Evolutionary conservation across 2,888 invertebrate species (phyloP).

Genomic region (Lepidocyrtoides sp.): DNA sequence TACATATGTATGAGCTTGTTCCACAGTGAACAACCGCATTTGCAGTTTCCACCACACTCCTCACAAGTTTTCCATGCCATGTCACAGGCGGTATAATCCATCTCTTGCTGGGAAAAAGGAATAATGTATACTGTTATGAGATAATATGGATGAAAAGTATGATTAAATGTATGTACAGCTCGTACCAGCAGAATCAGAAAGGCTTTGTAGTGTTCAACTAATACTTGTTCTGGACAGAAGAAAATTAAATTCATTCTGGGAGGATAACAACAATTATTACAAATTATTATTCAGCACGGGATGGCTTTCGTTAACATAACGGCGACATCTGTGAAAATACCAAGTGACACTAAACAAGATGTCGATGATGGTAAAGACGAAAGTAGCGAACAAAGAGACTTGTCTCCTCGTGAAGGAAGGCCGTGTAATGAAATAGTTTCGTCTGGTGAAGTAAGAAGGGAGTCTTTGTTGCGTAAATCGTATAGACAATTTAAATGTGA

Average conservation of each 20-base stretch:
- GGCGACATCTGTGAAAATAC: conserved; percentile 61
- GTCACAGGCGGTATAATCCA: conserved; percentile 41
- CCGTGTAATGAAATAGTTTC: background rate
- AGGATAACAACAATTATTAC: too few species aligned
- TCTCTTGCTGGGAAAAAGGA: background rate
- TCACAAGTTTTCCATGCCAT: conserved; percentile 55
- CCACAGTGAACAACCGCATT: background rate
- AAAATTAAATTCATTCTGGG: too few species aligned
- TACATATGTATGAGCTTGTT: background rate
- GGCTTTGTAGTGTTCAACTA: too few species aligned
- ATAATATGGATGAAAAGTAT: background rate
- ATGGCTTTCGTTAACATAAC: conserved; percentile 71
- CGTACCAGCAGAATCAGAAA: too few species aligned
- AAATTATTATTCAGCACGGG: background rate
- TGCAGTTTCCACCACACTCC: conserved; percentile 48
- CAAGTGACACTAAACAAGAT: background rate
- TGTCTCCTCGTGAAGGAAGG: background rate
- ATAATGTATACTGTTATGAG: background rate
- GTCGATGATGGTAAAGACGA: background rate
- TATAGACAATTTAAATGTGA: conserved; percentile 51
- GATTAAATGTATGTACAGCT: background rate
- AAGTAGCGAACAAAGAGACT: conserved; percentile 35
- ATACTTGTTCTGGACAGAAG: background rate
- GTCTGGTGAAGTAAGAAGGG: background rate
- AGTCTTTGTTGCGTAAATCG: conserved; percentile 29